Conservation (phyloP, 2,888 invertebrate genomes). For the Clostera curtula region DNA sequence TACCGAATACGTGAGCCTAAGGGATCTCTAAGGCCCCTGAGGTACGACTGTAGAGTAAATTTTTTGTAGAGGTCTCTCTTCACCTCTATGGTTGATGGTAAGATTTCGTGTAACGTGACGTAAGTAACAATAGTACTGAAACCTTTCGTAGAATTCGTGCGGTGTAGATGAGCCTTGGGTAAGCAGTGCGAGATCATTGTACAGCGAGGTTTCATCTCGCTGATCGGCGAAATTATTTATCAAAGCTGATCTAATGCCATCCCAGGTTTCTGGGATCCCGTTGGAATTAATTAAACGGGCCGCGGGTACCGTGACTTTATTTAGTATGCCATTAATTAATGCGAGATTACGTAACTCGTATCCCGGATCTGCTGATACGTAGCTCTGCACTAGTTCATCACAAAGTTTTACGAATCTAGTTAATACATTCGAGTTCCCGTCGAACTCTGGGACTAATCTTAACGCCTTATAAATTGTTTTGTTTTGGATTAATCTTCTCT, state of each 20-base stretch:
- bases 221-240: constrained; percentile 21
- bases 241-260: constrained; percentile 12
- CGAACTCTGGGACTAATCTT: too few relatives aligned
- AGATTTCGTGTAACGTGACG: constrained; percentile 13
- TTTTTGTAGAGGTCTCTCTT: constrained; percentile 17
- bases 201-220: constrained; percentile 18
- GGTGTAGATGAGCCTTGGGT: constrained; percentile 14
- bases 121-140: constrained; percentile 23
- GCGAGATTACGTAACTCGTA: constrained; percentile 4
- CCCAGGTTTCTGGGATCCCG: constrained; percentile 19
- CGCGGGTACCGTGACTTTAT: constrained; percentile 17
- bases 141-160: constrained; percentile 19
- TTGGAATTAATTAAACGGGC: constrained; percentile 18
- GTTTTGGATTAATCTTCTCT: too few relatives aligned
- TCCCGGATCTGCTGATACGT: too few relatives aligned
- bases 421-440: too few relatives aligned
- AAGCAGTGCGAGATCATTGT: constrained; percentile 14
- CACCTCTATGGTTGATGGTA: constrained; percentile 11
- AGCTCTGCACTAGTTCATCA: too few relatives aligned
- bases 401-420: too few relatives aligned
- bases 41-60: constrained; percentile 16
- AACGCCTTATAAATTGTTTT: too few relatives aligned
- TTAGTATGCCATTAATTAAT: constrained; percentile 14
- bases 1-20: constrained; percentile 21
- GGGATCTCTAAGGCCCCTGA: constrained; percentile 17